Percentiles rank a stretch among this genome's conserved stretches.
These are phyloP conservation scores for Lichenostomus cassidix DNA, from an alignment of 2,113 vertebrate species.

Conservation along the genomic window DNA sequence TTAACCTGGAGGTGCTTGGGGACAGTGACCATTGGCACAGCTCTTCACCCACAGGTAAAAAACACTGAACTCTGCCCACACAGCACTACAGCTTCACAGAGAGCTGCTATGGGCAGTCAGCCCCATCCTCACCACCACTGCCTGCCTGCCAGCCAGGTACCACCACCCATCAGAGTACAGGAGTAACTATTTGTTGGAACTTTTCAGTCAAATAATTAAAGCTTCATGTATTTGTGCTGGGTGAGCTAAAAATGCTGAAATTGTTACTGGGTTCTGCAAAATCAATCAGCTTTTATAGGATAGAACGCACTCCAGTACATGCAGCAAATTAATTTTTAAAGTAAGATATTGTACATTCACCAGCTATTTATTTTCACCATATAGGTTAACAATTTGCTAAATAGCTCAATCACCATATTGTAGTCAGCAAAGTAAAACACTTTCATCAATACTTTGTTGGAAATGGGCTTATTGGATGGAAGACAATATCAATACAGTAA, in stretches of 20 bases:
- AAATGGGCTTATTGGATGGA: background rate
- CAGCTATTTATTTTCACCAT: background rate
- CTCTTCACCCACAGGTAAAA: background rate
- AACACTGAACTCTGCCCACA: background rate
- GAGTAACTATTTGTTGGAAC: background rate
- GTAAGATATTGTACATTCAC: background rate
- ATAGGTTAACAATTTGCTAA: slow-evolving; percentile 11
- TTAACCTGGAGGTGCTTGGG: background rate
- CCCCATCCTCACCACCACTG: background rate
- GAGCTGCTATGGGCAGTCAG: accelerated
- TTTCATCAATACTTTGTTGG: background rate
- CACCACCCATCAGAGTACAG: accelerated
- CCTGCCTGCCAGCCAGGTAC: no score
- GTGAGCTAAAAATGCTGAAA: background rate
- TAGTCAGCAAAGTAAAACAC: background rate
- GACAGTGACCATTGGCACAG: background rate
- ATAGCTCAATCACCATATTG: background rate
- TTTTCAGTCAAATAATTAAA: background rate
- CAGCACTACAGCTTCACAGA: background rate
- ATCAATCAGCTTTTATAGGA: background rate
- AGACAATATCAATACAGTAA: background rate
- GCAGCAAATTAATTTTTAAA: background rate
- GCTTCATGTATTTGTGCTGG: background rate
- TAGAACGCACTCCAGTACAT: background rate
- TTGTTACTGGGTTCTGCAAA: background rate